These are phyloP conservation scores for Dione juno DNA, from an alignment of 2,888 invertebrate species.

Conservation along the genomic window DNA sequence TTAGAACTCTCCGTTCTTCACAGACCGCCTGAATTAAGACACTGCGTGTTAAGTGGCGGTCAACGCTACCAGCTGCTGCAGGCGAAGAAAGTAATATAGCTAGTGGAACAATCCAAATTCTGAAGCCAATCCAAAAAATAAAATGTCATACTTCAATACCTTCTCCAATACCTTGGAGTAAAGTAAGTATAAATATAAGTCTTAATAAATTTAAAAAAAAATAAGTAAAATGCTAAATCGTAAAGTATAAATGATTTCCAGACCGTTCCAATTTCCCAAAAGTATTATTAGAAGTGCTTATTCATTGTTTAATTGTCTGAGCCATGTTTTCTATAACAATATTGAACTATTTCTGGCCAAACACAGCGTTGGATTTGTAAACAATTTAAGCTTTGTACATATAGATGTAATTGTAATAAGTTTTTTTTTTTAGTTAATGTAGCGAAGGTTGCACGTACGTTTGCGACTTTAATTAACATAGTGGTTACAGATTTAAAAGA, in stretches of 20 bases:
- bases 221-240: too few relatives aligned
- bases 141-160: too few relatives aligned
- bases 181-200: background rate
- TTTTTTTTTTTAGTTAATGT: background rate
- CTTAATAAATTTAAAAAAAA: background rate
- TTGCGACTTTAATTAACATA: too few relatives aligned
- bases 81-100: too few relatives aligned
- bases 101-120: too few relatives aligned
- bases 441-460: too few relatives aligned
- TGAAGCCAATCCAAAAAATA: too few relatives aligned
- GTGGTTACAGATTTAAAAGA: too few relatives aligned
- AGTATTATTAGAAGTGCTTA: conserved; percentile 21
- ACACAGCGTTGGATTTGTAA: conserved; percentile 42
- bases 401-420: background rate
- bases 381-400: conserved; percentile 36
- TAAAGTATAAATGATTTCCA: background rate
- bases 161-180: too few relatives aligned
- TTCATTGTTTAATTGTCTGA: conserved; percentile 37
- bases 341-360: conserved; percentile 41
- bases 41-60: too few relatives aligned
- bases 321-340: conserved; percentile 43
- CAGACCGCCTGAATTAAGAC: background rate
- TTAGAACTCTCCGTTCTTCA: background rate
- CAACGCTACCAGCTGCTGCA: too few relatives aligned
- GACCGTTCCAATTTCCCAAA: background rate